These are phyloP conservation scores for Phoxinus phoxinus DNA, from an alignment of 2,113 vertebrate species.

Conservation along the genomic window DNA sequence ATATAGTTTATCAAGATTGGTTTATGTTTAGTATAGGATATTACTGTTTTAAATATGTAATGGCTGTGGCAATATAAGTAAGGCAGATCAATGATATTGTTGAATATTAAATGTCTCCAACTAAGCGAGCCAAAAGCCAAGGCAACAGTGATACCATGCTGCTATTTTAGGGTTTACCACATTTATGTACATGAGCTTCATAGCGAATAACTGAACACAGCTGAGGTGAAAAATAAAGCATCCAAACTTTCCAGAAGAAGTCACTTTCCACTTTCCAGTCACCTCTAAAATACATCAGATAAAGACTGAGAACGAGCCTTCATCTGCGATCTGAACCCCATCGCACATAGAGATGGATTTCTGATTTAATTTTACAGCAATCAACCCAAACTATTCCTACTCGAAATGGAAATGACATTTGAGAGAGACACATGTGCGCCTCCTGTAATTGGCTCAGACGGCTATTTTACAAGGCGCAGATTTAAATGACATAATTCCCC, in stretches of 20 bases:
- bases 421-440: conserved; percentile 49
- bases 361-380: conserved; percentile 11
- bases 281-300: not conserved
- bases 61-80: too few species aligned
- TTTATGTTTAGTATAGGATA: too few species aligned
- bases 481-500: conserved; percentile 63
- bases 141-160: too few species aligned
- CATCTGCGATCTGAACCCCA: not conserved
- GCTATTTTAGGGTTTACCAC: not conserved
- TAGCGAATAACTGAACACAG: not conserved
- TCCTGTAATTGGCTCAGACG: conserved; percentile 65
- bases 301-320: too few species aligned
- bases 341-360: not conserved
- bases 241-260: not conserved
- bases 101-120: too few species aligned
- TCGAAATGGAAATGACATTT: conserved; percentile 54
- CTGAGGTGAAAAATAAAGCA: not conserved
- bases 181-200: not conserved
- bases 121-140: too few species aligned
- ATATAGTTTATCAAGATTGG: too few species aligned
- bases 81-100: too few species aligned
- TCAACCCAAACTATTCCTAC: conserved; percentile 26
- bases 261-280: conserved; percentile 27
- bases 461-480: conserved; percentile 63
- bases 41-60: too few species aligned